Conservation (phyloP, 2,113 vertebrate species). For the Vidua macroura region DNA sequence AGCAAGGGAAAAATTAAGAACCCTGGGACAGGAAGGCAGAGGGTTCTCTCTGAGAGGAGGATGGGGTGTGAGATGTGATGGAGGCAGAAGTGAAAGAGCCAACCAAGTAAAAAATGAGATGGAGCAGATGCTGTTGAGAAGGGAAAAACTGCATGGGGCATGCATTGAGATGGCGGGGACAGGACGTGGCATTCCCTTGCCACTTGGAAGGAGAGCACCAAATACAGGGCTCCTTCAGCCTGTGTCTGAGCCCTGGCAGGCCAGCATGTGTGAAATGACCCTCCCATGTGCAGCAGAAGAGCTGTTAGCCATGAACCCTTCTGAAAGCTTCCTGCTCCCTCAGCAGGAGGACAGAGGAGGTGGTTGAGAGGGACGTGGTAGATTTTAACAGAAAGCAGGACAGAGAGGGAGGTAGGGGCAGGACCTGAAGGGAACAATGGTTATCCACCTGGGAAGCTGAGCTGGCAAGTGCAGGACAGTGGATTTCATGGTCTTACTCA, state of each 20-base stretch:
- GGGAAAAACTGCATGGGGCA: background rate
- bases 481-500: constrained; percentile 66
- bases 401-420: background rate
- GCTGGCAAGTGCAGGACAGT: background rate
- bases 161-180: background rate
- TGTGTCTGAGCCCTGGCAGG: background rate
- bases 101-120: background rate
- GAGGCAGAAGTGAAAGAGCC: background rate
- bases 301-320: background rate
- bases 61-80: fast-evolving
- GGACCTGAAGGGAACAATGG: fast-evolving
- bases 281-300: background rate
- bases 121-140: background rate
- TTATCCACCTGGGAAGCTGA: background rate
- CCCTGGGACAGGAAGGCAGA: background rate
- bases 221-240: background rate
- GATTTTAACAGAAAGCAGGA: background rate
- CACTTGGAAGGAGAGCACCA: background rate
- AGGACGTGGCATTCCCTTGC: fast-evolving
- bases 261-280: background rate
- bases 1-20: background rate
- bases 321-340: background rate
- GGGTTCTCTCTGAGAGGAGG: background rate
- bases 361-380: background rate
- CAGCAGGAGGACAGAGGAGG: background rate